phyloP scores from a whole-genome alignment of 2,113 vertebrate genomes.

The Pomatostomus ruficeps region DNA sequence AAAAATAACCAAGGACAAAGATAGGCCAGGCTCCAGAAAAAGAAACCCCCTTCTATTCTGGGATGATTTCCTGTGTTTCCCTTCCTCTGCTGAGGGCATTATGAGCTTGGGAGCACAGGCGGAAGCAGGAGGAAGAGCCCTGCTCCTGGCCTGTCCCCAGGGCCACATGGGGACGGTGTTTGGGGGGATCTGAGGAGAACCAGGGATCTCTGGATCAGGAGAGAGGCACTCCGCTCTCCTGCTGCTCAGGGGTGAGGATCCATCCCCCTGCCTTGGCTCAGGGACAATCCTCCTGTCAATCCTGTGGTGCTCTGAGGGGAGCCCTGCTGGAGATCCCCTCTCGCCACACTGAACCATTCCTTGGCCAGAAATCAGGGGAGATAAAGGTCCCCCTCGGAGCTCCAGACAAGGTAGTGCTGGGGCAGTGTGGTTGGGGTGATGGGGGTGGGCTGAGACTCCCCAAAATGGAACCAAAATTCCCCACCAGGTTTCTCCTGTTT shows the following conservation, averaged over 20 bases:
- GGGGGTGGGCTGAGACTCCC: background rate
- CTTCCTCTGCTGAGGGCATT: background rate
- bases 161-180: rapidly evolving
- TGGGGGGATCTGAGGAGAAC: background rate
- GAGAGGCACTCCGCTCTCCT: background rate
- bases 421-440: background rate
- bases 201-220: rapidly evolving
- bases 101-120: rapidly evolving
- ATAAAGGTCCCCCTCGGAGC: background rate
- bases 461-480: background rate
- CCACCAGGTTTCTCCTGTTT: background rate
- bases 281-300: background rate
- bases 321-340: background rate
- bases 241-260: too few species aligned
- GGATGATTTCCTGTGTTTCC: conserved; percentile 11
- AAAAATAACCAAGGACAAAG: background rate
- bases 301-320: background rate
- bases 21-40: background rate
- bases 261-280: rapidly evolving
- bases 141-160: background rate
- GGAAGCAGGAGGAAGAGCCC: background rate
- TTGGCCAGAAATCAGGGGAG: background rate
- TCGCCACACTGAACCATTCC: background rate
- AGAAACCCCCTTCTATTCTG: background rate
- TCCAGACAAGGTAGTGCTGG: background rate